Conservation (phyloP, 1,140 invertebrate genomes). For the Rhopalosiphum padi region DNA sequence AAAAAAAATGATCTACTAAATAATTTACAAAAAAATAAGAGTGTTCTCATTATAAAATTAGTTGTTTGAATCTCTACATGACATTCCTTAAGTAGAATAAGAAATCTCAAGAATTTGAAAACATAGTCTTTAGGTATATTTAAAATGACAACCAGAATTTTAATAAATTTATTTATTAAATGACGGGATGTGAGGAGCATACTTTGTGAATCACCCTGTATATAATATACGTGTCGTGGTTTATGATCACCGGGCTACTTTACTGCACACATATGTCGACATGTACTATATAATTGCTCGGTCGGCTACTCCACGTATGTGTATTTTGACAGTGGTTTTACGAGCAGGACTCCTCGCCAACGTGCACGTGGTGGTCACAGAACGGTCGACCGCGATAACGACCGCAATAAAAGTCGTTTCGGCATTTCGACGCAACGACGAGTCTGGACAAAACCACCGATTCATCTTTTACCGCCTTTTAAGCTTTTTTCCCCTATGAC, state of each 20-base stretch:
- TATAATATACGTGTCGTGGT: not conserved
- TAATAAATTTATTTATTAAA: too few species aligned
- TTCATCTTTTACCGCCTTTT: not conserved
- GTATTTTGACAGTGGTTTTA: not conserved
- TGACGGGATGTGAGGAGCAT: too few species aligned
- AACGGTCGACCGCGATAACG: not conserved
- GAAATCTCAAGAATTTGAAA: too few species aligned
- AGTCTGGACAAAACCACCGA: not conserved
- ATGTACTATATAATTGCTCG: not conserved
- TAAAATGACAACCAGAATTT: too few species aligned
- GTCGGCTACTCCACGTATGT: not conserved
- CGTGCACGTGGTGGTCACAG: not conserved
- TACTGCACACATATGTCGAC: not conserved
- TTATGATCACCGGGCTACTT: not conserved
- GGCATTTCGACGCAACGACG: not conserved
- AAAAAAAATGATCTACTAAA: too few species aligned
- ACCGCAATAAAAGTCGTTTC: conserved; percentile 6
- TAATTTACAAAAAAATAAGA: too few species aligned
- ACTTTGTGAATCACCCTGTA: not conserved
- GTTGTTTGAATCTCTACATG: too few species aligned
- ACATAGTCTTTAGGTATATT: too few species aligned
- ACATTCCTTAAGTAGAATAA: too few species aligned
- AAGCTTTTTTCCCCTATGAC: not conserved
- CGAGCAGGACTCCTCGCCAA: not conserved
- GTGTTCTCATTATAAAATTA: too few species aligned